Evolutionary conservation across 1,140 invertebrate species (phyloP), one percentile per base, ranked within the genome.

Genomic region (Lordiphosa collinella): DNA sequence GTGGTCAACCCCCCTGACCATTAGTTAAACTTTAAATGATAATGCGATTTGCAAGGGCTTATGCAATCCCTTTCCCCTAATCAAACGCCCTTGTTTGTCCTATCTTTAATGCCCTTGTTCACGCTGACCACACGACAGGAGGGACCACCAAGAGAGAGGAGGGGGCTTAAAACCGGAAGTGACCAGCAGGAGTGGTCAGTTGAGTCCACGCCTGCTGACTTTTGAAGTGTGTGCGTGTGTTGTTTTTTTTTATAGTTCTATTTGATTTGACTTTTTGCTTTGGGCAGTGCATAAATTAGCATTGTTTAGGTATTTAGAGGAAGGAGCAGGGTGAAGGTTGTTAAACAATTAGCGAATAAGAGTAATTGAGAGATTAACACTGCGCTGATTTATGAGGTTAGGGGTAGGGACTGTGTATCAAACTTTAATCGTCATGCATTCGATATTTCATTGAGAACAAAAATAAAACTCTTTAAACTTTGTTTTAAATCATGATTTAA

Each of bases 211-310:
- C 68, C 63, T 58, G 68, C 69, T 64, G 64, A 66, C 62, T 61
- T 47, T 18, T 64, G 49, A 64, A 64, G 65, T 69, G 71, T 52
- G 75, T 68, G 46, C 55, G 46, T 60, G 50, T 50, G 18, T 12
- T 36, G 34, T 9, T 9, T 61, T 35, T 48, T 49, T 62, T 54
- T 44, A 66, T 68, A 60, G 62, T 50, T 70, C 41, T 54, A 76
- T 78, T 72, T 74, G 63, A 50, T 80, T 75, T 84, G 67, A 71
- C 78, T 72, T 82, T 73, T 52, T 31, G 76, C 59, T 38, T 58
- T 68, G 76, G 71, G 62, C 71, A 72, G 76, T 76, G 78, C 78
- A 82, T 82, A 82, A 84, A 84, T 82, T 82, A 82, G 71, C 76
- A 67, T 60, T 47, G 38, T 29, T 56, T 63, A 40, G 14, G 10